Evolutionary conservation across 2,888 invertebrate genomes (phyloP), one percentile per base, ranked within the genome.

Genomic region (Andricus curvator): DNA sequence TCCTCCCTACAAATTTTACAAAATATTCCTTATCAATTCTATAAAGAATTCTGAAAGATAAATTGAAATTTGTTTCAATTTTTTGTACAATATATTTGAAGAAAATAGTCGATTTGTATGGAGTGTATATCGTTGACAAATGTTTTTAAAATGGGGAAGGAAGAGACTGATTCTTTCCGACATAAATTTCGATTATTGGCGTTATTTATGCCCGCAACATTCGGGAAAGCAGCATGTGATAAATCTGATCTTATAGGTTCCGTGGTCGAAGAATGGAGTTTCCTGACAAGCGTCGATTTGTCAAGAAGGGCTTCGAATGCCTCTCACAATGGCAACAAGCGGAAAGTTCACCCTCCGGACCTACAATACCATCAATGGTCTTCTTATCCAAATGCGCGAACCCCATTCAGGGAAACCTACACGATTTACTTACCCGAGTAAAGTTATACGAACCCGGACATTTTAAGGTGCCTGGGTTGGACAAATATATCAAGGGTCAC

Each of bases 231-330:
- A 20, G 78, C 78, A 48, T 62, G 86, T 90, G 90, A 92, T 92
- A 92, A 92, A 92, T 92, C 90, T 86, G 84, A 64, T 80, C 83
- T 83, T 79, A 84, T 83, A 84, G 83, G 85, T 89, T 86, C 86
- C 88, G 86, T 79, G 85, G 84, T 78, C 82, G 86, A 87, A 89
- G 89, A 91, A 92, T 89, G 82, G 88, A 90, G 88, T 91, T 90
- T 89, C 88, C 89, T 90, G 90, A 90, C 91, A 91, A 91, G 88
- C 89, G 88, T 87, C 92, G 91, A 92, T 92, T 92, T 92, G 92
- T 92, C 92, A 92, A 89, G 88, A 89, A 90, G 91, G 90, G 90
- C 91, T 92, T 90, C 88, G 87, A 90, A 90, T 89, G 86, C 88
- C 87, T 81, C 83, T 90, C 89, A 90, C 91, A 91, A 90, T 90